Conservation (phyloP, 37 sponge, comb jelly and placozoan genomes). For the Halisarca cf. caerulea region DNA sequence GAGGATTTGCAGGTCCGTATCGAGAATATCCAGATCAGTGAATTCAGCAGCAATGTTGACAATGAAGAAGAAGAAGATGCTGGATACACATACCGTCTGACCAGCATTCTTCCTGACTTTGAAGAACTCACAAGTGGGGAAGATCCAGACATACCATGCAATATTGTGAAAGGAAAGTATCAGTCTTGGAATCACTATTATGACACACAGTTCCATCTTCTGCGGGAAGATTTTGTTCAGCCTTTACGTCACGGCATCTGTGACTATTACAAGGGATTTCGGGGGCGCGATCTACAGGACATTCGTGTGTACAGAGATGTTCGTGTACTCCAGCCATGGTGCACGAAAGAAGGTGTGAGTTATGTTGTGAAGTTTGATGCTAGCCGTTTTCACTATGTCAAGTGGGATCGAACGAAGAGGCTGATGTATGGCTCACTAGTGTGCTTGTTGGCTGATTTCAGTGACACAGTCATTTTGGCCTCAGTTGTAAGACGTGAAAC, state of each 20-base stretch:
- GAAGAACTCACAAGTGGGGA: no score
- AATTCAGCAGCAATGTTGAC: no score
- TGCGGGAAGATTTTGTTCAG: conserved; percentile 83
- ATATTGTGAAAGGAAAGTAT: conserved; percentile 42
- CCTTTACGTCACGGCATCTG: conserved; percentile 74
- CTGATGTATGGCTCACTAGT: conserved; percentile 84
- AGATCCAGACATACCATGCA: no score
- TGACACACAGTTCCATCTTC: conserved; percentile 74
- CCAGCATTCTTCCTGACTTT: no score
- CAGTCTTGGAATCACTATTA: conserved; percentile 67
- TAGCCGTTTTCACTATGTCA: conserved; percentile 20
- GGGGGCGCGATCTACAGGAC: conserved; percentile 35
- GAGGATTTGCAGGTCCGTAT: no score
- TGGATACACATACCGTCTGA: no score
- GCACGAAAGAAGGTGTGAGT: conserved; percentile 50
- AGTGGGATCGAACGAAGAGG: conserved; percentile 72
- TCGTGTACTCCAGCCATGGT: conserved; percentile 53
- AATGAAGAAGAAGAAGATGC: no score
- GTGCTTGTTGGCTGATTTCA: conserved; percentile 70
- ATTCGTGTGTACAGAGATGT: conserved; percentile 60
- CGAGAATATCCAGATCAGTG: no score
- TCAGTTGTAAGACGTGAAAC: conserved; percentile 60
- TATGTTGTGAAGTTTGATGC: conserved; percentile 59
- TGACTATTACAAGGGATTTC: conserved; percentile 10
- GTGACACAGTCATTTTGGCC: conserved; percentile 56